Evolutionary conservation across 1,140 invertebrate genomes (phyloP).

Genomic region (Euwallacea fornicatus): DNA sequence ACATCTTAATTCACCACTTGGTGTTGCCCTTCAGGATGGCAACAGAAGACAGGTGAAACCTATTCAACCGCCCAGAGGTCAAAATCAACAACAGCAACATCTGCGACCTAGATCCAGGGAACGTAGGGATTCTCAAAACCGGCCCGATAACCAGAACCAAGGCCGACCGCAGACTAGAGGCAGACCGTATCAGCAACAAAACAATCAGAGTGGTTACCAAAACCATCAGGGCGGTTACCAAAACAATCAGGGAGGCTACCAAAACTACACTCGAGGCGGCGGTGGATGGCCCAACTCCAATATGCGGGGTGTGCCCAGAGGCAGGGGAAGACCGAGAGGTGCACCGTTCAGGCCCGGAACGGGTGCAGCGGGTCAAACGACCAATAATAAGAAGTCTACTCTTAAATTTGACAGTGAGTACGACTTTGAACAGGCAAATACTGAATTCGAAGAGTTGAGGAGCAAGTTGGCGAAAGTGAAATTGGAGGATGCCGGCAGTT

Average conservation of each 20-base stretch:
- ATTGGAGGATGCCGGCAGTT: conserved; percentile 46
- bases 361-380: conserved; percentile 6
- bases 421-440: conserved; percentile 97
- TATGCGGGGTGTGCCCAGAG: conserved; percentile 13
- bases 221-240: conserved; percentile 48
- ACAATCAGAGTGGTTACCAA: conserved; percentile 20
- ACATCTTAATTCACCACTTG: too few relatives aligned
- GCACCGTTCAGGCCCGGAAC: conserved; percentile 20
- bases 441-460: conserved; percentile 91
- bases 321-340: conserved; percentile 10
- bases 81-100: conserved; percentile 37
- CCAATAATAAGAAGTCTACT: conserved; percentile 23
- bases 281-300: conserved; percentile 11
- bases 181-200: conserved; percentile 4
- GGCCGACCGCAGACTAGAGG: not conserved
- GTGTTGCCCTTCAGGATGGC: conserved; percentile 36
- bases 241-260: conserved; percentile 45
- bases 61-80: conserved; percentile 49
- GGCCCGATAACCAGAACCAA: conserved; percentile 27
- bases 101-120: conserved; percentile 41
- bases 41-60: conserved; percentile 49
- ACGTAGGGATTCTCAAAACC: conserved; percentile 47
- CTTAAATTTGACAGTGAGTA: conserved; percentile 93
- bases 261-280: conserved; percentile 51
- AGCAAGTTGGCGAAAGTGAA: conserved; percentile 78